Evolutionary conservation across 2,888 invertebrate species (phyloP), one percentile per base, ranked within the genome.

Genomic region (Polyommatus iphigenia): DNA sequence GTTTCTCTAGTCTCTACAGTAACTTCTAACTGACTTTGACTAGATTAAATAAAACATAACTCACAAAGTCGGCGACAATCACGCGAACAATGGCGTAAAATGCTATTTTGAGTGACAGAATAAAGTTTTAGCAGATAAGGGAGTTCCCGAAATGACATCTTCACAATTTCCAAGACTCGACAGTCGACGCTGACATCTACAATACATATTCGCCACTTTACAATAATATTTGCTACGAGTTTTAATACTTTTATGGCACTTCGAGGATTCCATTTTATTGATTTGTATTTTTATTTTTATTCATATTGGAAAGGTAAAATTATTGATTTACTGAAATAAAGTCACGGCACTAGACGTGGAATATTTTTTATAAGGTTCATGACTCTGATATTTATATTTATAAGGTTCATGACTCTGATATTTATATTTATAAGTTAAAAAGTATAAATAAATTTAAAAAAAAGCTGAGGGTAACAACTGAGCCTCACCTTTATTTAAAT

Each of bases 81-180:
- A 54, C 54, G 5, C 54, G 54, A 54, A 54, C 54, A 54, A 24
- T 24, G 24, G 24, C 62, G 20, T 24, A 59, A 59, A 59, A 71
- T 78, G 76, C 76, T 50, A 72, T 50, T 50, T 73, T 73, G 50
- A 73, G 73, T 50, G 73, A 73, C 73, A 73, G 73, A 50, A 73
- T 73, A 79, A 76, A 78, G 72, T 77, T 76, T 62, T 62, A 57
- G 57, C 36, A 78, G 62, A 62, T 78, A 79, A 78, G 77, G 57
- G 76, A 79, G 76, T 75, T 54, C 75, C 75, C 50, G 75, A 54
- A 54, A 75, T 75, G 75, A 75, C 75, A 54, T 54, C 75, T 15
- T 54, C 29, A 50, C 75, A 75, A 75, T 75, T 75, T 75, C 54
- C 75, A 32, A 75, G 54, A 75, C 7, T 75, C 75, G 10, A 29